A percentile compares a stretch with the other conserved stretches of the same genome.
phyloP scores from a whole-genome alignment of 53 echinoderm and acorn worm genomes.

The Apostichopus leukothele region DNA sequence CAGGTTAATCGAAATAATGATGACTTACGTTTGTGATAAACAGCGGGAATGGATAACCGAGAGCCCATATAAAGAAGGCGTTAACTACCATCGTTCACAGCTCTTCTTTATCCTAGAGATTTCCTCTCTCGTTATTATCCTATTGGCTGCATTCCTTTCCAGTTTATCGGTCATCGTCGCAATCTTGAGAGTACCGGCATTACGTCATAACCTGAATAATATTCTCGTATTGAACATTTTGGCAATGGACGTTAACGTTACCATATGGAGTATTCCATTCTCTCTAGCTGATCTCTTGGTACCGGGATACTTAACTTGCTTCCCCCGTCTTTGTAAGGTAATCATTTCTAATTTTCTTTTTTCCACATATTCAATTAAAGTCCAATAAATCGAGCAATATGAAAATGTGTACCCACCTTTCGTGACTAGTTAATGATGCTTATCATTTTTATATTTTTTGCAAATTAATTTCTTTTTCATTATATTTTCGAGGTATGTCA shows the following conservation, averaged over 20 bases:
- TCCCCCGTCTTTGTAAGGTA: background rate
- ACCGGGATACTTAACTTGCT: background rate
- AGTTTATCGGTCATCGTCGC: slow-evolving; percentile 1
- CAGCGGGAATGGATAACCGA: background rate
- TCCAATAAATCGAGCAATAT: too few relatives aligned
- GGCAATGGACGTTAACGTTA: background rate
- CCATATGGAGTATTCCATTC: background rate
- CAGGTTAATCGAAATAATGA: background rate
- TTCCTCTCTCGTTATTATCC: background rate
- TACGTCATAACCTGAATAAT: slow-evolving; percentile 20
- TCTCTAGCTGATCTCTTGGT: background rate
- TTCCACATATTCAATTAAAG: too few relatives aligned
- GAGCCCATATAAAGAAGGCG: background rate
- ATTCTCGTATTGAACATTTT: background rate
- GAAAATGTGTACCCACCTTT: too few relatives aligned
- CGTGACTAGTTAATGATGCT: too few relatives aligned
- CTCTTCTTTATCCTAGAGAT: background rate
- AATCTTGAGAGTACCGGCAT: background rate
- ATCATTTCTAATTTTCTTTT: background rate
- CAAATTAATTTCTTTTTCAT: too few relatives aligned
- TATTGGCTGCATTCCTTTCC: background rate
- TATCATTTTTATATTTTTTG: too few relatives aligned
- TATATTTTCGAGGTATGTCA: too few relatives aligned
- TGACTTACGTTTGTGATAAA: background rate
- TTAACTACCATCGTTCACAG: background rate